Evolutionary conservation across 2,113 vertebrate species (phyloP), one percentile per base, ranked within the genome.

Genomic region (Scomber scombrus): DNA sequence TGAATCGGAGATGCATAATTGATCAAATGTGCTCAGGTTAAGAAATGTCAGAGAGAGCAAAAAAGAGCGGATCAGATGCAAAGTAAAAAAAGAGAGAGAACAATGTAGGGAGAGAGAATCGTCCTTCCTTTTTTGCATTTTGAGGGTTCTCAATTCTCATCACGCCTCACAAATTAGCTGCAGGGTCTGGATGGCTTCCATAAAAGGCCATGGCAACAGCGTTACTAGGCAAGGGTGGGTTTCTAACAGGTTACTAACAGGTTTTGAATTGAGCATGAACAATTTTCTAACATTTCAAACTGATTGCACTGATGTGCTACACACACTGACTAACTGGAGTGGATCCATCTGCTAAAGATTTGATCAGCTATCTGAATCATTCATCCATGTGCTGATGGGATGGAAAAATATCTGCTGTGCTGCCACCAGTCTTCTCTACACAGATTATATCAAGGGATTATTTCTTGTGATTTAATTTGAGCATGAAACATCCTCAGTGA

Each of bases 131-230:
- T 73, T 93, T 87, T 88, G 86, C 82, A 89, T 88, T 84, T 91
- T 85, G 74, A 92, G 82, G 64, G 86, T 86, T 80, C 80, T 93
- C 86, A 84, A 90, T 84, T 90, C 87, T 91, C 81, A 86, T 93
- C 92, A 92, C 67, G 83, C 58, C 61, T 82, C 62, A 51, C 68
- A 65, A 88, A 90, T 90, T 81, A 92, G 75, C 80, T 73, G 18
- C 65, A 55, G 43, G 76, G 78, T 80, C 76, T 90, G 84, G 61
- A 90, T 88, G 75, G 60, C 77, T 78, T 87, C 81, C 71, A 82
- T 72, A 84, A 84, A 86, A 88, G 86, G 73, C 90, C 93, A 90
- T 93, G 88, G 89, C 91, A 94, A 93, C 93, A 67, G 85, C 26
- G 88, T 94, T 92, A 93, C 90, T 69, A 92, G 73, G 92, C 84